phyloP scores from a whole-genome alignment of 2,888 invertebrate species.

The Drosophila mimica region DNA sequence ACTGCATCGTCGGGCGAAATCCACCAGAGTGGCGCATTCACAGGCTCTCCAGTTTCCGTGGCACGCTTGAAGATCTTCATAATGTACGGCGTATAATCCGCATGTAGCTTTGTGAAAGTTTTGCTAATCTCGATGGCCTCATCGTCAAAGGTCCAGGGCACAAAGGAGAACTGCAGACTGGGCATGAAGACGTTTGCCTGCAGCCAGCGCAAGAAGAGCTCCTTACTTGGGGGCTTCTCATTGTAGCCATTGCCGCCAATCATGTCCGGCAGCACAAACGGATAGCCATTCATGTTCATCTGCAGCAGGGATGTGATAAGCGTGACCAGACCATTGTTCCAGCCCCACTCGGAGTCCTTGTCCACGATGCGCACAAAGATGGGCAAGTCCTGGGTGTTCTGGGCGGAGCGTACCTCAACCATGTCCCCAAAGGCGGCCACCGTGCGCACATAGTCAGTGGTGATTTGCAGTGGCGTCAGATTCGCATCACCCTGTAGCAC shows the following conservation, averaged over 20 bases:
- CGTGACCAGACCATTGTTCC: constrained; percentile 88
- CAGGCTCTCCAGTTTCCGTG: constrained; percentile 88
- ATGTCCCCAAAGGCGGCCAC: constrained; percentile 87
- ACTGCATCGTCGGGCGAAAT: constrained; percentile 88
- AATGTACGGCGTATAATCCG: constrained; percentile 87
- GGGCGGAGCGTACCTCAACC: constrained; percentile 89
- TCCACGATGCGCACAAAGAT: constrained; percentile 91
- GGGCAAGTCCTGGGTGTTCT: constrained; percentile 88
- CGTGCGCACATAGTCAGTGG: constrained; percentile 86
- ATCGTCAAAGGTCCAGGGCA: constrained; percentile 90
- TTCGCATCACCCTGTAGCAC: constrained; percentile 86
- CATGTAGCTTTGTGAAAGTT: constrained; percentile 89
- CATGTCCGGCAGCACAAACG: constrained; percentile 92
- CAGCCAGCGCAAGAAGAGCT: constrained; percentile 90
- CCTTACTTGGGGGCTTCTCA: constrained; percentile 86
- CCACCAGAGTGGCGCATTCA: constrained; percentile 95
- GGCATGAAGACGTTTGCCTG: constrained; percentile 92
- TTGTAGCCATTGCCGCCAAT: constrained; percentile 88
- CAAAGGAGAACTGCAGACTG: constrained; percentile 90
- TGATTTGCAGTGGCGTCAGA: constrained; percentile 84
- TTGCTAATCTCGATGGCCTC: constrained; percentile 88
- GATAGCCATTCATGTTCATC: constrained; percentile 85
- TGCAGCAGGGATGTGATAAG: constrained; percentile 87
- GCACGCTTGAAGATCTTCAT: constrained; percentile 88
- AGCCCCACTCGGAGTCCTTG: constrained; percentile 89